Evolutionary conservation across 2,888 invertebrate genomes (phyloP).

Genomic region (Apamea epomidion): DNA sequence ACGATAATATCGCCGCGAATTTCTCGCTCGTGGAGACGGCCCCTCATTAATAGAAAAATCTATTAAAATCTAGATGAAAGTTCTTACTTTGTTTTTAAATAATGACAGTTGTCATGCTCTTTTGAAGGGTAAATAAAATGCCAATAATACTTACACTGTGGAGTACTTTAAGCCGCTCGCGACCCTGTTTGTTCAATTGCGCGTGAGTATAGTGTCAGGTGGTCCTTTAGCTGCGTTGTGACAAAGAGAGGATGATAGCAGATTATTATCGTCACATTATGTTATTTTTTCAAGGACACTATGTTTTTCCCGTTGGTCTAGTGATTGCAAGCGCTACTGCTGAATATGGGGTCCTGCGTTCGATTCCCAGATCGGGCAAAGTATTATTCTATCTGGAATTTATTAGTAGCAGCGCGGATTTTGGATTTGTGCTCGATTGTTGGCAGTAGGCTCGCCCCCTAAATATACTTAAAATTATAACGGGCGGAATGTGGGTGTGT

Average conservation of each 20-base stretch:
- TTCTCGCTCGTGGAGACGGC: too few species aligned
- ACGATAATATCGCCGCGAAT: too few species aligned
- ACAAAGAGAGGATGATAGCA: slow-evolving; percentile 23
- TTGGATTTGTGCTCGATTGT: too few species aligned
- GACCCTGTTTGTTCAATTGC: slow-evolving; percentile 60
- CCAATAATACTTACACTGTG: slow-evolving; percentile 39
- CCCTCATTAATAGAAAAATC: not conserved
- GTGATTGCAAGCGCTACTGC: too few species aligned
- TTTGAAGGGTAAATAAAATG: slow-evolving; percentile 31
- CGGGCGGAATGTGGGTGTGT: too few species aligned
- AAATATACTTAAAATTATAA: too few species aligned
- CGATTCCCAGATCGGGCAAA: too few species aligned
- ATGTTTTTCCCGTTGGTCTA: not conserved
- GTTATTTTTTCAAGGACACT: not conserved
- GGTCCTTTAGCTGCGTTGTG: slow-evolving; percentile 21
- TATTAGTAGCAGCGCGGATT: too few species aligned
- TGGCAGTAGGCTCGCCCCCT: too few species aligned
- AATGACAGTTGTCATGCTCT: slow-evolving; percentile 32
- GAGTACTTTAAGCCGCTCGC: slow-evolving; percentile 40
- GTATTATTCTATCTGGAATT: too few species aligned
- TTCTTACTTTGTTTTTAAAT: not conserved
- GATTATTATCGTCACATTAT: slow-evolving; percentile 13
- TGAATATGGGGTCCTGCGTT: too few species aligned
- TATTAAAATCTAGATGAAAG: not conserved
- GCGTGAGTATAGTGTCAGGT: slow-evolving; percentile 58